These are phyloP conservation scores for Cochlearius cochlearius DNA, from an alignment of 2,113 vertebrate species.

Conservation along the genomic window DNA sequence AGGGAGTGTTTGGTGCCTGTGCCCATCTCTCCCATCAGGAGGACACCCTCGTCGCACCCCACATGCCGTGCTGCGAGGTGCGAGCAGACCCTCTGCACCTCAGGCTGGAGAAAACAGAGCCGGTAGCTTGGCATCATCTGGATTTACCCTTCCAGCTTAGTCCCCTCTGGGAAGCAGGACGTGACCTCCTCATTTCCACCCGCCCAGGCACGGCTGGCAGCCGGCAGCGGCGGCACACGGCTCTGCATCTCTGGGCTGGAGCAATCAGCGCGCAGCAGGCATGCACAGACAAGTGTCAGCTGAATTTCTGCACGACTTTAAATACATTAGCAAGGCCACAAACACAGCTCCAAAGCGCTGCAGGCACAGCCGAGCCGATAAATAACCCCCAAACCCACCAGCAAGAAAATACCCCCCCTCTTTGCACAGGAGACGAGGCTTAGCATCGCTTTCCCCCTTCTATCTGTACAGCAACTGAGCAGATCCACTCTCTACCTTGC, in stretches of 20 bases:
- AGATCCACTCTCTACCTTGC: not conserved
- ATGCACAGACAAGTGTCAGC: slow-evolving; percentile 14
- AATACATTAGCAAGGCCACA: slow-evolving; percentile 16
- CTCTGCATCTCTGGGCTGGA: slow-evolving; percentile 12
- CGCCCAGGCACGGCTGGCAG: not conserved
- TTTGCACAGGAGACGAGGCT: not conserved
- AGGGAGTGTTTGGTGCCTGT: not conserved
- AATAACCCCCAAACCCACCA: not conserved
- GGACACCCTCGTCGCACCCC: rapidly evolving
- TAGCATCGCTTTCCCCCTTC: not conserved
- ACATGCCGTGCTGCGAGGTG: not conserved
- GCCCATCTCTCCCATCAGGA: rapidly evolving
- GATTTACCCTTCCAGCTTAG: not conserved
- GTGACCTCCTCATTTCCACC: slow-evolving; percentile 11
- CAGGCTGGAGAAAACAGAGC: not conserved
- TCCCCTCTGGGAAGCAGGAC: slow-evolving; percentile 2
- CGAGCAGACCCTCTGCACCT: not conserved
- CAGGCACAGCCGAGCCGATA: not conserved
- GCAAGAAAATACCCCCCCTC: not conserved
- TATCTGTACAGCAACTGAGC: not conserved
- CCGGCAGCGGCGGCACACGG: not conserved
- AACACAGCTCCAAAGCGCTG: slow-evolving; percentile 7
- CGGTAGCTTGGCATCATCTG: not conserved
- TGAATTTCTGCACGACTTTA: not conserved
- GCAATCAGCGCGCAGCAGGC: slow-evolving; percentile 16